Percentiles rank a stretch among this genome's conserved stretches.
Evolutionary conservation across 2,797 vertebrate genomes (phyloP).

Genomic region (Mycteria americana): DNA sequence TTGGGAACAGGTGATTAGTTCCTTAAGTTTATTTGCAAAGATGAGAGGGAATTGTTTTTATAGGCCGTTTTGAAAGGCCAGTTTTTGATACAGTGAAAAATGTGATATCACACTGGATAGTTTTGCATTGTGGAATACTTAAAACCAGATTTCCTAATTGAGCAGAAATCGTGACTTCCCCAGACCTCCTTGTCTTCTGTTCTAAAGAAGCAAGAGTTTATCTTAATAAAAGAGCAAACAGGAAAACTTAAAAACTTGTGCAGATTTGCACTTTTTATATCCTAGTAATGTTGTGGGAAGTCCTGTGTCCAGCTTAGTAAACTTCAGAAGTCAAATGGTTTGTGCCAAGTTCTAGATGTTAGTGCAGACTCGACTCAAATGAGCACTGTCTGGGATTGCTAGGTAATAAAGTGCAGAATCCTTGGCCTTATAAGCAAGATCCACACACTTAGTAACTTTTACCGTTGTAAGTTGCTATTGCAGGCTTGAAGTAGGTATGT

Average conservation of each 20-base stretch:
- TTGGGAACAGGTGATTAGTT: background rate
- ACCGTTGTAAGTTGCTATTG: background rate
- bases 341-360: background rate
- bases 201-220: background rate
- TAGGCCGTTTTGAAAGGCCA: background rate
- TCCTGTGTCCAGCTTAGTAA: background rate
- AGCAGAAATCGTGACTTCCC: background rate
- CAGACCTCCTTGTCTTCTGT: background rate
- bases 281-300: background rate
- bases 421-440: background rate
- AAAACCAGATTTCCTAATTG: background rate
- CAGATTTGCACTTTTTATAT: background rate
- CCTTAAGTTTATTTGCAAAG: background rate
- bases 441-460: background rate
- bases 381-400: background rate
- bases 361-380: background rate
- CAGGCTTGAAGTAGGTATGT: background rate
- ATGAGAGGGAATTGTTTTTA: background rate
- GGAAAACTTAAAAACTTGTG: background rate
- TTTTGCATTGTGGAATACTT: background rate
- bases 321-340: background rate
- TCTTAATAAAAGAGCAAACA: background rate
- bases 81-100: background rate
- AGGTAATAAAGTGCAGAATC: background rate
- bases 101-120: background rate